phyloP scores from a whole-genome alignment of 1,140 invertebrate genomes.

The Maniola jurtina region DNA sequence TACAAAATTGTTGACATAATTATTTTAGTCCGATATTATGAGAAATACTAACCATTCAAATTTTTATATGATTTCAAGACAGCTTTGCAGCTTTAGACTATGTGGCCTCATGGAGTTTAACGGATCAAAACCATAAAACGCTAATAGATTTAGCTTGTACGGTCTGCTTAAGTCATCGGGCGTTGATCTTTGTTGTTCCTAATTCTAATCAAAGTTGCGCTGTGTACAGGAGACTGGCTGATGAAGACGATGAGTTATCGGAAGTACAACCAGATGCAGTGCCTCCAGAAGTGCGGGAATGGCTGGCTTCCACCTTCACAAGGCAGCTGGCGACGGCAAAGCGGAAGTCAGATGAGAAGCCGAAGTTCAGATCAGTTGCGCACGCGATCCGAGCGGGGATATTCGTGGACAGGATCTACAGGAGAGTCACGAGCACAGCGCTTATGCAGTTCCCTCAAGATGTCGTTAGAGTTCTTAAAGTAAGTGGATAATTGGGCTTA shows the following conservation, averaged over 20 bases:
- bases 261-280: conserved; percentile 98
- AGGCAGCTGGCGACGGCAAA: conserved; percentile 89
- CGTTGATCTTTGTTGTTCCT: neutral
- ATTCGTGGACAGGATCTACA: conserved; percentile 97
- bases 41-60: neutral
- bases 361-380: conserved; percentile 96
- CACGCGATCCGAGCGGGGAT: conserved; percentile 98
- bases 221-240: conserved; percentile 83
- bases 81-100: conserved; percentile 25
- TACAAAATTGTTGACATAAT: conserved; percentile 1
- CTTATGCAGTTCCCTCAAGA: conserved; percentile 94
- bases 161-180: conserved; percentile 12
- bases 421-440: conserved; percentile 90
- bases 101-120: neutral
- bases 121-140: conserved; percentile 6
- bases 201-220: conserved; percentile 15
- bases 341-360: conserved; percentile 88
- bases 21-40: neutral
- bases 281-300: conserved; percentile 96
- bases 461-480: conserved; percentile 93
- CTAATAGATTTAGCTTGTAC: conserved; percentile 12
- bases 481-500: conserved; percentile 69
- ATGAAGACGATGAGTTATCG: conserved; percentile 96
- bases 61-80: neutral
- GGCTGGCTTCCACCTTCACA: conserved; percentile 98